Percentiles rank a stretch among this genome's conserved stretches.
Evolutionary conservation across 2,888 invertebrate genomes (phyloP).

Genomic region (Oegoconia quadripuncta): DNA sequence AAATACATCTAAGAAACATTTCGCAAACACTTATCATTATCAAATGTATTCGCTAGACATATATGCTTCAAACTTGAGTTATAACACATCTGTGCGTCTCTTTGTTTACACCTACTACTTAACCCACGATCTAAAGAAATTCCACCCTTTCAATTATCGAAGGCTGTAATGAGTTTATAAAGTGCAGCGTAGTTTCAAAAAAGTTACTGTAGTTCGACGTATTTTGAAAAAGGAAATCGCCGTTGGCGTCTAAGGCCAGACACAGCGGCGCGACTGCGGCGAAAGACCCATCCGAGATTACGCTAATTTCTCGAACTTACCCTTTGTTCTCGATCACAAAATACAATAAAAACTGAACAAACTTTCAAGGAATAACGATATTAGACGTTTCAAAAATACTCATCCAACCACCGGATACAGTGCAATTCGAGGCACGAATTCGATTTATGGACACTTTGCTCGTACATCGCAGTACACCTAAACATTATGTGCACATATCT

Average conservation of each 20-base stretch:
- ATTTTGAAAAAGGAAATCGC: conserved; percentile 41
- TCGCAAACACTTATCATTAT: too few relatives aligned
- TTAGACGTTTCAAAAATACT: neutral
- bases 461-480: conserved; percentile 58
- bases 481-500: conserved; percentile 72
- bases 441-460: conserved; percentile 68
- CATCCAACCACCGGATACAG: conserved; percentile 2
- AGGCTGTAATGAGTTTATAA: too few relatives aligned
- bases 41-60: too few relatives aligned
- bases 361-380: neutral
- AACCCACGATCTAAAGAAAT: neutral
- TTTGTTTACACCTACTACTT: too few relatives aligned
- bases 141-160: neutral
- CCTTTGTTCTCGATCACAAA: conserved; percentile 50
- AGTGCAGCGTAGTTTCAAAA: neutral
- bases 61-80: too few relatives aligned
- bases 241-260: conserved; percentile 59
- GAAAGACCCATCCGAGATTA: conserved; percentile 47
- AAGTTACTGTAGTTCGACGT: neutral
- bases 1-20: too few relatives aligned
- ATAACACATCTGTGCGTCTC: too few relatives aligned
- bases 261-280: conserved; percentile 51
- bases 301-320: conserved; percentile 54
- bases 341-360: conserved; percentile 4
- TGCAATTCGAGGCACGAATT: conserved; percentile 67